Percentiles rank a stretch among this genome's conserved stretches.
phyloP scores from a whole-genome alignment of 2,888 invertebrate genomes.

The Salpingus planirostris region DNA sequence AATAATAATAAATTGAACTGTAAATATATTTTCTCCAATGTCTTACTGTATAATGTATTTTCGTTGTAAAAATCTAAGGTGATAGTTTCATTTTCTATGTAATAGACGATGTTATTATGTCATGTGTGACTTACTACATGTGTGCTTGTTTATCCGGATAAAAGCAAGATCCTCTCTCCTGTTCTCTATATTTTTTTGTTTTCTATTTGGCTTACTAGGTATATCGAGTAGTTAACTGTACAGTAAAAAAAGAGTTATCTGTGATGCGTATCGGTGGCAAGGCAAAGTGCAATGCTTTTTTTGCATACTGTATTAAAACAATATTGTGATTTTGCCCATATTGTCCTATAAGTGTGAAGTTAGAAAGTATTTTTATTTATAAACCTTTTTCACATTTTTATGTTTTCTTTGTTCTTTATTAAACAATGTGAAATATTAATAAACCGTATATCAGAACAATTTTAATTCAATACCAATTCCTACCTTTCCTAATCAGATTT shows the following conservation, averaged over 20 bases:
- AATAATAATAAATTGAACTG: constrained; percentile 3
- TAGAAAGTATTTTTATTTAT: constrained; percentile 38
- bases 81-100: constrained; percentile 24
- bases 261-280: constrained; percentile 40
- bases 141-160: constrained; percentile 28
- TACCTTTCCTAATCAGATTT: no score
- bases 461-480: no score
- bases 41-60: constrained; percentile 22
- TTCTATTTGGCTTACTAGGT: constrained; percentile 17
- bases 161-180: constrained; percentile 18
- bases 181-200: no score
- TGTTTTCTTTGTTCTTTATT: constrained; percentile 32
- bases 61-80: constrained; percentile 18
- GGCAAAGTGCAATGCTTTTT: constrained; percentile 43
- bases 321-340: constrained; percentile 41
- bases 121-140: constrained; percentile 26
- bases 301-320: constrained; percentile 23
- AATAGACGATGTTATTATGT: constrained; percentile 19
- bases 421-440: constrained; percentile 37
- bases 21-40: constrained; percentile 18
- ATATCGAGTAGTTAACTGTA: constrained; percentile 19
- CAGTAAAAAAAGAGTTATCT: constrained; percentile 33
- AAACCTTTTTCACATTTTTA: constrained; percentile 37
- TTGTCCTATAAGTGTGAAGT: constrained; percentile 39
- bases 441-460: constrained; percentile 17